Percentiles rank a stretch among this genome's conserved stretches.
Evolutionary conservation across 2,113 vertebrate genomes (phyloP).

Genomic region (Craseonycteris thonglongyai): DNA sequence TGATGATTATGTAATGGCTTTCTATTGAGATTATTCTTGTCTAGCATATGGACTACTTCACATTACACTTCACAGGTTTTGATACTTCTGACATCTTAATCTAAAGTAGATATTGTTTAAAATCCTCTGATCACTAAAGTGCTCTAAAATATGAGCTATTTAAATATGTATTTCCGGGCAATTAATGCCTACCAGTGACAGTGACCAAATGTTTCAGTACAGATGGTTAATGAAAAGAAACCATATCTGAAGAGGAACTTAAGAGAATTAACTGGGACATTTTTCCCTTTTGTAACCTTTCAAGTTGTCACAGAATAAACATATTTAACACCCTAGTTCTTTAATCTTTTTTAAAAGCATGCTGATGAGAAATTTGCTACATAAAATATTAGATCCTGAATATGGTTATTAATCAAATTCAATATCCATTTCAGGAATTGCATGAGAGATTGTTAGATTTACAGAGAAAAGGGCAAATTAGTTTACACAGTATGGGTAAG

Average conservation of each 20-base stretch:
- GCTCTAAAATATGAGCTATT: constrained; percentile 76
- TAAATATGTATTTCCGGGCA: constrained; percentile 71
- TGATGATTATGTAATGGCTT: constrained; percentile 72
- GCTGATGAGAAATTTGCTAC: constrained; percentile 36
- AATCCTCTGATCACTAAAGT: constrained; percentile 73
- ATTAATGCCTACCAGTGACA: constrained; percentile 64
- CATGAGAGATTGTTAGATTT: constrained; percentile 40
- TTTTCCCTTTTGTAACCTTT: background rate
- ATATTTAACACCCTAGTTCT: constrained; percentile 37
- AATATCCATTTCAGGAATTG: background rate
- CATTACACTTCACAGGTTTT: constrained; percentile 74
- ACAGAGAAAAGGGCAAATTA: constrained; percentile 26
- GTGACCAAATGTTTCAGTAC: constrained; percentile 39
- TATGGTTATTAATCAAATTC: constrained; percentile 54
- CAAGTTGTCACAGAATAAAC: constrained; percentile 32
- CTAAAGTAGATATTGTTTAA: constrained; percentile 77
- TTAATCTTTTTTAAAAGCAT: constrained; percentile 48
- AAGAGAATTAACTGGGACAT: background rate
- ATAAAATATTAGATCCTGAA: constrained; percentile 45
- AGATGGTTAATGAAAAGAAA: constrained; percentile 28
- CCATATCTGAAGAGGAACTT: background rate
- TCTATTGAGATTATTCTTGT: constrained; percentile 75
- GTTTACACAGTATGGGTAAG: constrained; percentile 34
- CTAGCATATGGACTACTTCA: constrained; percentile 76
- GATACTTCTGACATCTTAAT: constrained; percentile 78